phyloP scores from a whole-genome alignment of 1,140 invertebrate species.

The Xylocopa sonorina region DNA sequence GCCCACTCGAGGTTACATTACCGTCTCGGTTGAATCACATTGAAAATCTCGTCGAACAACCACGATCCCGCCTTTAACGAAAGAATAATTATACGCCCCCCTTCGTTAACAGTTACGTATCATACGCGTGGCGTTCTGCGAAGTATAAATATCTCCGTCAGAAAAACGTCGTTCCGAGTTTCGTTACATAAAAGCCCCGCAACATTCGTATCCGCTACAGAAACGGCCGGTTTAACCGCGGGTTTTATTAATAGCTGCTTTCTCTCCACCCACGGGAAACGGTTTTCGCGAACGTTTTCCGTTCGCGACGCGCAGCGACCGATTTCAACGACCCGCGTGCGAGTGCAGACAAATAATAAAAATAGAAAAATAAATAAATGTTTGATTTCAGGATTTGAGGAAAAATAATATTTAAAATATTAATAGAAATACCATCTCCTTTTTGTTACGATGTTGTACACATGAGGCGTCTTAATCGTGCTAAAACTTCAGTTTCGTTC shows the following conservation, averaged over 20 bases:
- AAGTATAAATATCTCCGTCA: conserved; percentile 7
- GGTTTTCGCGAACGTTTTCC: conserved; percentile 22
- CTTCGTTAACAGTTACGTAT: not conserved
- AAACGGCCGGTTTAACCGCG: conserved; percentile 10
- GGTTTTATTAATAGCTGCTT: conserved; percentile 35
- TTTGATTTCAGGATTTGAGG: too few relatives aligned
- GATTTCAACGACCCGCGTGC: too few relatives aligned
- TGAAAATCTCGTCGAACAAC: not conserved
- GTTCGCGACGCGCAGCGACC: not conserved
- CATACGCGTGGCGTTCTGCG: not conserved
- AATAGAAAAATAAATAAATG: too few relatives aligned
- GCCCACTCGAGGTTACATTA: too few relatives aligned
- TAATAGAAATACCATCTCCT: too few relatives aligned
- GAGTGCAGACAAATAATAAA: too few relatives aligned
- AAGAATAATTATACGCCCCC: not conserved
- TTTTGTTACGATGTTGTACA: too few relatives aligned
- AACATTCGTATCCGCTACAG: conserved; percentile 8
- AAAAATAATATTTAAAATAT: too few relatives aligned
- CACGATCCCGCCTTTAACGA: not conserved
- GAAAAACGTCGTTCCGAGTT: not conserved
- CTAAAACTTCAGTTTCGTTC: too few relatives aligned
- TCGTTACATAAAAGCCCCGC: not conserved
- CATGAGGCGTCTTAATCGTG: too few relatives aligned
- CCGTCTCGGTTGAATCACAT: too few relatives aligned
- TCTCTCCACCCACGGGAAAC: conserved; percentile 35